A percentile compares a stretch with the other conserved stretches of the same genome.
phyloP scores from a whole-genome alignment of 1,140 invertebrate genomes.

The Aphis gossypii region DNA sequence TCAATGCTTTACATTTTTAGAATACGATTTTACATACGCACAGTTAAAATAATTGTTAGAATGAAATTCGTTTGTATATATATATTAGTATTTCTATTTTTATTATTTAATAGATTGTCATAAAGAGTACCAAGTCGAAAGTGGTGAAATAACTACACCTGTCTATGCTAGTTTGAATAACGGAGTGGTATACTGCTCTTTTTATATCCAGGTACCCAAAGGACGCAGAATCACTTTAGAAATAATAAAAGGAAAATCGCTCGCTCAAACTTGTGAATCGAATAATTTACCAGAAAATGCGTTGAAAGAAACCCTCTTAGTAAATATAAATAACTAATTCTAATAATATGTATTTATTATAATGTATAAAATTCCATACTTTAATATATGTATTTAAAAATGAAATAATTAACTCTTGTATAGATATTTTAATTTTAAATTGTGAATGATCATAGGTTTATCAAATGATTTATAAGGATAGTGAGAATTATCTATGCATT shows the following conservation, averaged over 20 bases:
- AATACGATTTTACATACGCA: no score
- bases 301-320: background rate
- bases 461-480: background rate
- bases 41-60: background rate
- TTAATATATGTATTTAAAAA: background rate
- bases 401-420: background rate
- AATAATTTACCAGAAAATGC: background rate
- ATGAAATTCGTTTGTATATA: background rate
- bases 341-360: background rate
- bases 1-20: no score
- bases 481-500: background rate
- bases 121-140: background rate
- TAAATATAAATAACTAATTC: background rate
- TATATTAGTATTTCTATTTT: background rate
- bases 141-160: constrained; percentile 7
- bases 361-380: no score
- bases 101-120: background rate
- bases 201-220: background rate
- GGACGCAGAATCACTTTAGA: constrained; percentile 20
- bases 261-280: background rate
- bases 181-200: background rate
- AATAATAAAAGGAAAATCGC: background rate
- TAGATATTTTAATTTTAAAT: background rate
- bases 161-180: background rate
- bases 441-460: background rate